These are phyloP conservation scores for Accipiter virgatus DNA, from an alignment of 2,113 vertebrate species.

Conservation along the genomic window DNA sequence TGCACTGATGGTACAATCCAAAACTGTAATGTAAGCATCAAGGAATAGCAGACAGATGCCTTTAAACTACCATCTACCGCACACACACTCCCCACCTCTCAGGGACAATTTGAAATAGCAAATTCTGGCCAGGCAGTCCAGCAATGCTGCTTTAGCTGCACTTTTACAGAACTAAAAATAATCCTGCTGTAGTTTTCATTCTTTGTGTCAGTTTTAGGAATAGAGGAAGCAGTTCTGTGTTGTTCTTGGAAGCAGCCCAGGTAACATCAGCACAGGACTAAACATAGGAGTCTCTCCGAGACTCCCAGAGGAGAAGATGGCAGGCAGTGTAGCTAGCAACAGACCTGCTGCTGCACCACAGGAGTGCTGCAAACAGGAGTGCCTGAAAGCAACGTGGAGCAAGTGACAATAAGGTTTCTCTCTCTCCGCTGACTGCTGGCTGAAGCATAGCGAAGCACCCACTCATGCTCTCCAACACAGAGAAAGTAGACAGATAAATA, in stretches of 20 bases:
- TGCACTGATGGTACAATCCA: background rate
- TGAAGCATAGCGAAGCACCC: background rate
- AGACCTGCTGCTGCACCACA: background rate
- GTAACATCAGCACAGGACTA: constrained; percentile 49
- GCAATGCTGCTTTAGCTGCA: constrained; percentile 6
- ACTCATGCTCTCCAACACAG: background rate
- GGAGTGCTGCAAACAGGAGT: background rate
- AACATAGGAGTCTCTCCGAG: background rate
- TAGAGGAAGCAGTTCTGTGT: constrained; percentile 17
- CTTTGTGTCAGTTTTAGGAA: constrained; percentile 46
- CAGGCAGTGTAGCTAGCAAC: background rate
- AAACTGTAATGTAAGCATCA: background rate
- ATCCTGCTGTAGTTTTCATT: constrained; percentile 44
- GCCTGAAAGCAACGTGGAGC: background rate
- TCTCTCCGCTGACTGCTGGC: background rate
- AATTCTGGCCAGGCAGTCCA: background rate
- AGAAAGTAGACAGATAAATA: background rate
- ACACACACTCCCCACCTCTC: background rate
- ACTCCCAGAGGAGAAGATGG: constrained; percentile 37
- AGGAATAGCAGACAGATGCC: background rate
- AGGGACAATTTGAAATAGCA: background rate
- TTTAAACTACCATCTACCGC: background rate
- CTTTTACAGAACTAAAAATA: constrained; percentile 58
- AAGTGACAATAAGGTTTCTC: background rate
- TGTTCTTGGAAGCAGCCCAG: constrained; percentile 55